phyloP scores from a whole-genome alignment of 1,140 invertebrate genomes.

The Ceratitis capitata region DNA sequence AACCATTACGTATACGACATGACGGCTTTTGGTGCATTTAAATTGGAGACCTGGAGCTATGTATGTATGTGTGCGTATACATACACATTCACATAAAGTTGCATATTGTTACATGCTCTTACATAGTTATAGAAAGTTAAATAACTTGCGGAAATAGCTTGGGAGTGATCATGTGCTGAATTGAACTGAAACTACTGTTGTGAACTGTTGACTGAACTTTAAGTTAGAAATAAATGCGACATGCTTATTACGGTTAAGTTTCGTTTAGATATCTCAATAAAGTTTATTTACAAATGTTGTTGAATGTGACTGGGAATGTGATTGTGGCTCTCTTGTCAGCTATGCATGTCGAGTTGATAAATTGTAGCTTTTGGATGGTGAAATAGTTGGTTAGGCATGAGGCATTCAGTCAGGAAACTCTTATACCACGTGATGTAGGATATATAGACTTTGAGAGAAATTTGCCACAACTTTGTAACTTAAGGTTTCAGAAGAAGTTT shows the following conservation, averaged over 20 bases:
- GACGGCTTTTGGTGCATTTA: neutral
- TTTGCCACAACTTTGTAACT: no score
- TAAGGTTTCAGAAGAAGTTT: no score
- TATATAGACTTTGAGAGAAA: no score
- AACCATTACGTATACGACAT: constrained; percentile 36
- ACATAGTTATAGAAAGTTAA: constrained; percentile 22
- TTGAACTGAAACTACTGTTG: neutral
- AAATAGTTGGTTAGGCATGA: no score
- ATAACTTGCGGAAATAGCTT: constrained; percentile 34
- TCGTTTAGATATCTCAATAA: neutral
- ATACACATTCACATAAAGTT: no score
- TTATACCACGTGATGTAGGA: no score
- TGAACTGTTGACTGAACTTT: constrained; percentile 10
- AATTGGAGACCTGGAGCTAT: neutral
- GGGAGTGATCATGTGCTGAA: constrained; percentile 35
- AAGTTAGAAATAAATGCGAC: neutral
- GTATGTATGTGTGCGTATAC: no score
- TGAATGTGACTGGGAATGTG: neutral
- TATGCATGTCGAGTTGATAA: no score
- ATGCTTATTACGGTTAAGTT: constrained; percentile 1
- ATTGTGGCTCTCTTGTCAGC: no score
- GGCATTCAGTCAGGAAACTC: no score
- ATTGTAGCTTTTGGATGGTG: no score
- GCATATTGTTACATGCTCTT: no score
- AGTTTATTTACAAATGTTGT: neutral